Conservation (phyloP, 1,140 invertebrate genomes). For the Drosophila sucinea region DNA sequence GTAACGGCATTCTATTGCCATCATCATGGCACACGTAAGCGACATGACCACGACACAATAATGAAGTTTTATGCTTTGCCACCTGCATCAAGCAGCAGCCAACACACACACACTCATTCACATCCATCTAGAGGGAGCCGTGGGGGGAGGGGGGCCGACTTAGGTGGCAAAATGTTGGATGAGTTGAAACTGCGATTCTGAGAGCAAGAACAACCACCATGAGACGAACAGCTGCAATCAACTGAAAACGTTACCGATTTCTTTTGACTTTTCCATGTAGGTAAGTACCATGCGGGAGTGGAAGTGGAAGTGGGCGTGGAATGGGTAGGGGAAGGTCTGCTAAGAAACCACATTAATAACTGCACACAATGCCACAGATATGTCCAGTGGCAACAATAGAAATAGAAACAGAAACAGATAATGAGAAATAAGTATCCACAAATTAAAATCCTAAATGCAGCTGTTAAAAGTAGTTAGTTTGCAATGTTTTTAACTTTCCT, state of each 20-base stretch:
- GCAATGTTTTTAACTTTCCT: background rate
- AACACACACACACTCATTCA: constrained; percentile 45
- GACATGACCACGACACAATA: constrained; percentile 78
- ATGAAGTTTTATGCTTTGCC: constrained; percentile 81
- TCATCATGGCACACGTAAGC: constrained; percentile 68
- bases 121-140: background rate
- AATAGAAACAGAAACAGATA: constrained; percentile 22
- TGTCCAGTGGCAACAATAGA: background rate
- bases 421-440: constrained; percentile 43
- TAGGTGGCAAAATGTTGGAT: constrained; percentile 16
- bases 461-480: background rate
- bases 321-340: constrained; percentile 36
- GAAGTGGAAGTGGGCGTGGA: constrained; percentile 16
- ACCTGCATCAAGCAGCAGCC: constrained; percentile 41
- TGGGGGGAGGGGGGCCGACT: constrained; percentile 8
- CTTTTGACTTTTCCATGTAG: constrained; percentile 43
- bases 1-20: constrained; percentile 62
- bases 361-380: constrained; percentile 26
- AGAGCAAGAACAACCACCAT: constrained; percentile 30
- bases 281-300: constrained; percentile 35
- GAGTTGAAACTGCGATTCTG: constrained; percentile 21
- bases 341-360: constrained; percentile 56
- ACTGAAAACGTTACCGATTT: constrained; percentile 71
- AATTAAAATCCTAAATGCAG: background rate
- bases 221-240: constrained; percentile 59